Percentiles rank a stretch among this genome's conserved stretches.
phyloP scores from a whole-genome alignment of 2,888 invertebrate species.

The Mycalesis mineus region DNA sequence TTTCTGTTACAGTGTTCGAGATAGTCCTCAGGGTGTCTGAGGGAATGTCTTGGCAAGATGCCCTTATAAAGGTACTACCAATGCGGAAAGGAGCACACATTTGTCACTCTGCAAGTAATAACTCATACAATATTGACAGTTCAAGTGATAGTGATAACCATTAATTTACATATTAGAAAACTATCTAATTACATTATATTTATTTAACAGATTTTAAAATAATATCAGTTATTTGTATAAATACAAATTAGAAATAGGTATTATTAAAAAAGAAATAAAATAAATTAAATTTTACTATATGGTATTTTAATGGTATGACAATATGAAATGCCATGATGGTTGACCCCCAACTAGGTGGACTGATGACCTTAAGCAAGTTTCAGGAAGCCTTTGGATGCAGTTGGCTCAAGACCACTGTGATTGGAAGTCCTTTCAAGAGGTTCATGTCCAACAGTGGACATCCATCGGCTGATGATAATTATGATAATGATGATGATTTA shows the following conservation, averaged over 20 bases:
- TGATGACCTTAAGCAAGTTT: too few species aligned
- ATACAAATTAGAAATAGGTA: background rate
- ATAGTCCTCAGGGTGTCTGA: slow-evolving; percentile 87
- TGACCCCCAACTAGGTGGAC: too few species aligned
- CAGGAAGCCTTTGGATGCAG: too few species aligned
- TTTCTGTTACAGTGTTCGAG: slow-evolving; percentile 85
- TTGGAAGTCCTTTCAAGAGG: too few species aligned
- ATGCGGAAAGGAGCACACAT: slow-evolving; percentile 84
- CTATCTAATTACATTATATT: background rate
- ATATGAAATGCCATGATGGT: too few species aligned
- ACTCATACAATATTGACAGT: slow-evolving; percentile 44
- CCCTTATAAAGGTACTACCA: slow-evolving; percentile 87
- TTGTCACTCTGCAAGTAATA: slow-evolving; percentile 45
- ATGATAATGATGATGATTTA: too few species aligned
- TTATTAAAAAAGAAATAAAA: background rate
- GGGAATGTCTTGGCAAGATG: slow-evolving; percentile 87
- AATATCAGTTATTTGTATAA: background rate
- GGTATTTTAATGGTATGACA: background rate
- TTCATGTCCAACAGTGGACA: too few species aligned
- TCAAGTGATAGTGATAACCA: slow-evolving; percentile 43
- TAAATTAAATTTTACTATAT: background rate
- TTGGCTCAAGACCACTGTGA: too few species aligned
- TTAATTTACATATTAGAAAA: background rate
- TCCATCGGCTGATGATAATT: too few species aligned
- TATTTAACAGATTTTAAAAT: background rate